Conservation (phyloP, 2,797 vertebrate genomes). For the Scomberomorus guttatus region DNA sequence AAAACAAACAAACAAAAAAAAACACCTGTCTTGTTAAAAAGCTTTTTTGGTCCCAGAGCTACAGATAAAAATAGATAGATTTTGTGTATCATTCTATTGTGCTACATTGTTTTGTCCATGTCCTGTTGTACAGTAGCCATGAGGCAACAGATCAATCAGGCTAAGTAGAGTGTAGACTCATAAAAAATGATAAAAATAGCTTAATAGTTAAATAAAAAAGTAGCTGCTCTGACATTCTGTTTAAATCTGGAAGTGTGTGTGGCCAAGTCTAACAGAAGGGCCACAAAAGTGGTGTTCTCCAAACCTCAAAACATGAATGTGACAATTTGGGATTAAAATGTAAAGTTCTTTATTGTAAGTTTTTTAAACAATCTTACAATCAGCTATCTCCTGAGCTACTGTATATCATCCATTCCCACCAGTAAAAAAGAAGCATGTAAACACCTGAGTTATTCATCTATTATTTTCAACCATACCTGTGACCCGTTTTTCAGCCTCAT, state of each 20-base stretch:
- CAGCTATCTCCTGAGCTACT: not conserved
- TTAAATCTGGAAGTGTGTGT: constrained; percentile 34
- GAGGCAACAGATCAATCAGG: constrained; percentile 32
- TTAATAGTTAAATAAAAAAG: constrained; percentile 26
- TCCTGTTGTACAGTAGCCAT: constrained; percentile 11
- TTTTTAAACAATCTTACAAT: not conserved
- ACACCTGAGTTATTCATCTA: not conserved
- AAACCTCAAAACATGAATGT: constrained; percentile 14
- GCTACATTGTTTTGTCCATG: constrained; percentile 14
- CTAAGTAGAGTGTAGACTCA: constrained; percentile 27
- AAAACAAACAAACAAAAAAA: no score
- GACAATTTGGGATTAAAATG: constrained; percentile 27
- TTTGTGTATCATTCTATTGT: not conserved
- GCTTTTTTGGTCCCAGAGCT: not conserved
- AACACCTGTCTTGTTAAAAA: not conserved
- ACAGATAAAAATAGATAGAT: not conserved
- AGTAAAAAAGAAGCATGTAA: not conserved
- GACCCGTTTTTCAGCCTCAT: constrained; percentile 14
- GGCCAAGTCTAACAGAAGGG: constrained; percentile 43
- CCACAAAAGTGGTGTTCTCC: constrained; percentile 45
- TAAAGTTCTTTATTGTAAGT: not conserved
- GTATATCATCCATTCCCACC: not conserved
- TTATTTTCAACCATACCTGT: not conserved
- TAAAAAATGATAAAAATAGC: constrained; percentile 50
- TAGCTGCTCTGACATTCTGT: constrained; percentile 22